These are phyloP conservation scores for Hoplodrina ambigua DNA, from an alignment of 2,888 invertebrate species.

Conservation along the genomic window DNA sequence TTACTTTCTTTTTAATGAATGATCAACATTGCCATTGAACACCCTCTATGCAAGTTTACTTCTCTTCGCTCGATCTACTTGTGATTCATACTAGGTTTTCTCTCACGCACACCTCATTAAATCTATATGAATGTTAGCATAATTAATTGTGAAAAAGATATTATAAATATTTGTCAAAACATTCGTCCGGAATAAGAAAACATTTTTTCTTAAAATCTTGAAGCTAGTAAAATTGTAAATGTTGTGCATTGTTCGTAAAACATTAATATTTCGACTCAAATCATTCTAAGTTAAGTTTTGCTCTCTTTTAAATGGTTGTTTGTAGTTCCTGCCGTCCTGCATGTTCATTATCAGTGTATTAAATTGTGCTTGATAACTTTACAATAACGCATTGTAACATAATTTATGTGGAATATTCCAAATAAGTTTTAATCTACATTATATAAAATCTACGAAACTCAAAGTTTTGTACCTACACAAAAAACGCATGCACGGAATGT, in stretches of 20 bases:
- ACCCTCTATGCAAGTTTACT: neutral
- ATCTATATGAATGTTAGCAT: slow-evolving; percentile 35
- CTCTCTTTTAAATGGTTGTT: slow-evolving; percentile 73
- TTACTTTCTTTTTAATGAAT: slow-evolving; percentile 1
- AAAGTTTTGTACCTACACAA: slow-evolving; percentile 56
- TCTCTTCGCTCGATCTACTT: neutral
- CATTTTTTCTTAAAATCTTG: slow-evolving; percentile 36
- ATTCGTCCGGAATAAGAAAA: slow-evolving; percentile 48
- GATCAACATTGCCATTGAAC: slow-evolving; percentile 3
- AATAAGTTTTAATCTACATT: slow-evolving; percentile 35
- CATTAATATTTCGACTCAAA: slow-evolving; percentile 34
- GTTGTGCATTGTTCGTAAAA: slow-evolving; percentile 38
- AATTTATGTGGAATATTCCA: slow-evolving; percentile 32
- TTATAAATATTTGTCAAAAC: slow-evolving; percentile 22
- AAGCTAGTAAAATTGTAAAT: slow-evolving; percentile 28
- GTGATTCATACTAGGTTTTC: slow-evolving; percentile 26
- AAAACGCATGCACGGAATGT: slow-evolving; percentile 52
- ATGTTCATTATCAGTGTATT: slow-evolving; percentile 54
- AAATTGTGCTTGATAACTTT: slow-evolving; percentile 48
- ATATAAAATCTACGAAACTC: slow-evolving; percentile 51
- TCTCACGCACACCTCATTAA: slow-evolving; percentile 24
- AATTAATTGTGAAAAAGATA: slow-evolving; percentile 23
- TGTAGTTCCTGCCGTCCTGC: slow-evolving; percentile 74
- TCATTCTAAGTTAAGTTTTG: slow-evolving; percentile 53
- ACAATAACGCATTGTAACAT: slow-evolving; percentile 43